Evolutionary conservation across 2,797 vertebrate species (phyloP), one percentile per base, ranked within the genome.

Genomic region (Halcyon leucocephala): DNA sequence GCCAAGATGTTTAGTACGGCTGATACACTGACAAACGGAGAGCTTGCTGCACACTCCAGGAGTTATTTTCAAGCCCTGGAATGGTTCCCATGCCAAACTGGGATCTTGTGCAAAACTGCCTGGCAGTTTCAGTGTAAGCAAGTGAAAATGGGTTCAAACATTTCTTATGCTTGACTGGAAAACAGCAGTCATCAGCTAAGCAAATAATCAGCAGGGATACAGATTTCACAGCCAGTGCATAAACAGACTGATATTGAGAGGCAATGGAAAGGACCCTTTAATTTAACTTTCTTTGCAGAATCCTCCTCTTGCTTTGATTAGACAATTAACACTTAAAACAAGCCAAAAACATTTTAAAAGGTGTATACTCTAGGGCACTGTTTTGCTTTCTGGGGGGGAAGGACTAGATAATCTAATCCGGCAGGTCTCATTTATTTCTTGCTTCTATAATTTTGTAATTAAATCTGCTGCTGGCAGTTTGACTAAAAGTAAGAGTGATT

Each of bases 1-100:
- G 98, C 97, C 98, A 98, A 97, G 94, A 95, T 85, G 72, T 97
- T 98, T 86, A 96, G 96, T 52, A 60, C 16, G 78, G 95, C 93
- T 82, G 97, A 97, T 90, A 94, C 78, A 80, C 83, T 73, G 95
- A 96, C 96, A 97, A 96, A 94, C 83, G 5, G 29, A 57, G 93
- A 90, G 92, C 37, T 71, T 84, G 90, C 93, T 51, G 83, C 92
- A 87, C 91, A 83, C 96, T 97, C 95, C 95, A 78, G 42, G 95
- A 96, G 95, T 93, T 94, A 93, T 95, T 97, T 96, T 88, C 71
- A 44, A 97, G 90, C 82, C 95, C 96, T 90, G 92, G 96, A 97
- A 97, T 91, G 80, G 93, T 96, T 93, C 93, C 93, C 61, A 20
- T 52, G 86, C 66, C 91, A 96, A 89, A 90, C 81, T 44, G 65